Conservation (phyloP, 2,797 vertebrate genomes). For the Cirrhinus molitorella region DNA sequence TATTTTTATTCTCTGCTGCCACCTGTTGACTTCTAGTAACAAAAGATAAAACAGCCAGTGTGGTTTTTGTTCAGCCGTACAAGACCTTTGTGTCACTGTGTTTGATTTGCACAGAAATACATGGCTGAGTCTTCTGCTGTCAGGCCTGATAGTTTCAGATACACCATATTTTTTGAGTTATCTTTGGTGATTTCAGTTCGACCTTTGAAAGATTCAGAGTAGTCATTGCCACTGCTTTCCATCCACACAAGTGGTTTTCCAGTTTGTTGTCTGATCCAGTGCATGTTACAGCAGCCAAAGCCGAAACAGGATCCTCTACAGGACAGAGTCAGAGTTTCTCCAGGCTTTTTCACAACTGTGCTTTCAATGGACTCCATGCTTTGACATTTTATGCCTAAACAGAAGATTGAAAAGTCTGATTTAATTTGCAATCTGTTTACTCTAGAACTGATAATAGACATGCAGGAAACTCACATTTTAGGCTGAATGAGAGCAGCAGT, state of each 20-base stretch:
- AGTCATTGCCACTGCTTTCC: background rate
- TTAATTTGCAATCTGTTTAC: background rate
- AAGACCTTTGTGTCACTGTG: background rate
- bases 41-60: background rate
- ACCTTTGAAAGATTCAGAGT: background rate
- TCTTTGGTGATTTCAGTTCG: too few relatives aligned
- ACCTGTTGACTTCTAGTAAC: background rate
- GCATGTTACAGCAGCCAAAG: background rate
- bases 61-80: background rate
- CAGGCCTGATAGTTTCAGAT: background rate
- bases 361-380: constrained; percentile 1
- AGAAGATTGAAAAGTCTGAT: background rate
- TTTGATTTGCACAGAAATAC: background rate
- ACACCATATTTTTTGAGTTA: too few relatives aligned
- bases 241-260: constrained; percentile 39
- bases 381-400: background rate
- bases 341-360: background rate
- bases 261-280: constrained; percentile 42
- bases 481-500: constrained; percentile 3
- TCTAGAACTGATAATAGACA: background rate
- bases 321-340: constrained; percentile 19
- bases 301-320: constrained; percentile 13
- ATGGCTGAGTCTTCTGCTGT: background rate
- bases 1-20: constrained; percentile 8
- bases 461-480: background rate